Evolutionary conservation across 2,113 vertebrate genomes (phyloP).

Genomic region (Pagrus major): DNA sequence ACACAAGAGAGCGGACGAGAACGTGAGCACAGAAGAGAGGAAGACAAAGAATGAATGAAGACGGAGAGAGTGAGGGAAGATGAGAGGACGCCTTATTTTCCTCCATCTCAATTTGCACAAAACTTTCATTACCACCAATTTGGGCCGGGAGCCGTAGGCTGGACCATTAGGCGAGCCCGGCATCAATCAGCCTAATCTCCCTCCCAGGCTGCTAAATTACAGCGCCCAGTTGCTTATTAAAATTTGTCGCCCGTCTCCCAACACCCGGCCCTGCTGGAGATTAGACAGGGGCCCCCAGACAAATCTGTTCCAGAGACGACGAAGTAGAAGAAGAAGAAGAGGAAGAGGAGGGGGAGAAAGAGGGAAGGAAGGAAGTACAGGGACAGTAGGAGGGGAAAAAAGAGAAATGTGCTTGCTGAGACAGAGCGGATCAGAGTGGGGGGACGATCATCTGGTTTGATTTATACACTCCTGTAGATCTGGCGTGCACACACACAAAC

Average conservation of each 20-base stretch:
- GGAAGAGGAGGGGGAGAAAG: conserved; percentile 13
- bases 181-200: conserved; percentile 87
- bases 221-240: conserved; percentile 82
- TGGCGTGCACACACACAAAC: conserved; percentile 14
- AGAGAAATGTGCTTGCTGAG: conserved; percentile 58
- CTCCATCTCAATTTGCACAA: conserved; percentile 86
- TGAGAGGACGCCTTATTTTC: conserved; percentile 69
- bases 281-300: conserved; percentile 76
- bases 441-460: conserved; percentile 76
- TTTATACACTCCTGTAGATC: conserved; percentile 76
- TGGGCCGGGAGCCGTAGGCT: conserved; percentile 80
- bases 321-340: conserved; percentile 19
- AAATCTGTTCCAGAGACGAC: conserved; percentile 75
- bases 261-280: conserved; percentile 75
- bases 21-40: conserved; percentile 50
- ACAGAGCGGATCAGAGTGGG: conserved; percentile 61
- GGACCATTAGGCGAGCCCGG: conserved; percentile 82
- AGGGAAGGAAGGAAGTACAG: conserved; percentile 55
- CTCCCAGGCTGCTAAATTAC: conserved; percentile 83
- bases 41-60: conserved; percentile 61
- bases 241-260: conserved; percentile 82
- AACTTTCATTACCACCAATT: conserved; percentile 88
- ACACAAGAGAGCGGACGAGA: conserved; percentile 44
- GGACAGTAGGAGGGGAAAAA: conserved; percentile 49
- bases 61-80: conserved; percentile 59